phyloP scores from a whole-genome alignment of 2,888 invertebrate species.

The Oscheius sp. region DNA sequence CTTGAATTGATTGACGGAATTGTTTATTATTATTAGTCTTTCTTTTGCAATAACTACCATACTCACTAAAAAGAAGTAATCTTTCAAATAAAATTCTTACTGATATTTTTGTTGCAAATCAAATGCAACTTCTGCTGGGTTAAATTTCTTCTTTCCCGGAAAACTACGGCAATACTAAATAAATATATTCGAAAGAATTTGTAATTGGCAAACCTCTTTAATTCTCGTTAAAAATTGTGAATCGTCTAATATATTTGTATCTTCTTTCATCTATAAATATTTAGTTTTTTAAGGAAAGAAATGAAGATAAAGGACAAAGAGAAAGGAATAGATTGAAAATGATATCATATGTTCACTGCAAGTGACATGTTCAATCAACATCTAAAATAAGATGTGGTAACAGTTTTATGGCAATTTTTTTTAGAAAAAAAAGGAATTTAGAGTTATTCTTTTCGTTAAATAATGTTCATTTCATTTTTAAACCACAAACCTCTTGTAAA shows the following conservation, averaged over 20 bases:
- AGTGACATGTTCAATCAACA: too few relatives aligned
- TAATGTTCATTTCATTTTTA: too few relatives aligned
- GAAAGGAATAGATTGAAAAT: too few relatives aligned
- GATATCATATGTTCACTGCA: too few relatives aligned
- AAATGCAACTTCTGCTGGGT: slow-evolving; percentile 46
- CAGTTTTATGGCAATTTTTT: too few relatives aligned
- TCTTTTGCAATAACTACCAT: background rate
- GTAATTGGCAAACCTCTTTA: slow-evolving; percentile 31
- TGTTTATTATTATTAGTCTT: too few relatives aligned
- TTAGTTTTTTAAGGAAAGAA: too few relatives aligned
- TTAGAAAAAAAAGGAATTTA: too few relatives aligned
- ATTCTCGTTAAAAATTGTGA: slow-evolving; percentile 42
- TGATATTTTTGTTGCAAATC: slow-evolving; percentile 54
- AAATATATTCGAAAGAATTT: background rate
- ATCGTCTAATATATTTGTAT: slow-evolving; percentile 27
- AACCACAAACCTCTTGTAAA: too few relatives aligned
- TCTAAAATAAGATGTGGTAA: too few relatives aligned
- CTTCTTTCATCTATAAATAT: slow-evolving; percentile 9
- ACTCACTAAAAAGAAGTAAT: slow-evolving; percentile 1
- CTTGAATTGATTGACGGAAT: slow-evolving; percentile 6
- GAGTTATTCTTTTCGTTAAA: too few relatives aligned
- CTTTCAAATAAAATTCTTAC: slow-evolving; percentile 33
- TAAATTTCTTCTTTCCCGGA: slow-evolving; percentile 34
- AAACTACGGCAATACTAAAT: slow-evolving; percentile 38
- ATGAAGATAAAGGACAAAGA: too few relatives aligned